A percentile compares a stretch with the other conserved stretches of the same genome.
These are phyloP conservation scores for Ceraclea dissimilis DNA, from an alignment of 2,888 invertebrate genomes.

Conservation along the genomic window DNA sequence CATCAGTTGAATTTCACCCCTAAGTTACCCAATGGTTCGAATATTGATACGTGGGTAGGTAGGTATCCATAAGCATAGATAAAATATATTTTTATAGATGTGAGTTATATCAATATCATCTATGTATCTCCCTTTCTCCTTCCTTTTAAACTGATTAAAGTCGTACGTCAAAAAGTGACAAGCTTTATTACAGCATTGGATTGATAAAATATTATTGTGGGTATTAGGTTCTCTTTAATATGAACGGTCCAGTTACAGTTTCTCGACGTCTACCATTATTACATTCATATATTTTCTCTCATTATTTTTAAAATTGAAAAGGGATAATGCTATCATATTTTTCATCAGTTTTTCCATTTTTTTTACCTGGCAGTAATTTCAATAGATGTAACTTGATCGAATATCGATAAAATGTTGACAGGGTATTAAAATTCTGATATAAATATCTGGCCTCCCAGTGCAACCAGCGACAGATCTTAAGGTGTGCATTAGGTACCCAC, in stretches of 20 bases:
- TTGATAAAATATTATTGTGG: background rate
- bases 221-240: background rate
- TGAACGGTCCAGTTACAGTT: background rate
- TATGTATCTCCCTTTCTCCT: slow-evolving; percentile 10
- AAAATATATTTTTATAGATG: slow-evolving; percentile 17
- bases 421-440: too few species aligned
- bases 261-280: background rate
- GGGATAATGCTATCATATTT: slow-evolving; percentile 9
- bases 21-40: too few species aligned
- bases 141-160: slow-evolving; percentile 26
- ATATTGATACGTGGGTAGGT: too few species aligned
- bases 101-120: slow-evolving; percentile 20
- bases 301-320: background rate
- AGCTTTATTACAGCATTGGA: slow-evolving; percentile 20
- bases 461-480: too few species aligned
- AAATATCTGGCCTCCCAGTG: too few species aligned
- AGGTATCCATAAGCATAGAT: too few species aligned
- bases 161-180: slow-evolving; percentile 26
- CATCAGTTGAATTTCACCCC: too few species aligned
- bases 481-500: too few species aligned
- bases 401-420: too few species aligned
- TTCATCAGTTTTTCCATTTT: background rate
- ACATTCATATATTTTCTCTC: background rate
- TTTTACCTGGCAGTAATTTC: too few species aligned
- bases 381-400: too few species aligned